Evolutionary conservation across 2,888 invertebrate species (phyloP), one percentile per base, ranked within the genome.

Genomic region (Sarcophaga subvicina): DNA sequence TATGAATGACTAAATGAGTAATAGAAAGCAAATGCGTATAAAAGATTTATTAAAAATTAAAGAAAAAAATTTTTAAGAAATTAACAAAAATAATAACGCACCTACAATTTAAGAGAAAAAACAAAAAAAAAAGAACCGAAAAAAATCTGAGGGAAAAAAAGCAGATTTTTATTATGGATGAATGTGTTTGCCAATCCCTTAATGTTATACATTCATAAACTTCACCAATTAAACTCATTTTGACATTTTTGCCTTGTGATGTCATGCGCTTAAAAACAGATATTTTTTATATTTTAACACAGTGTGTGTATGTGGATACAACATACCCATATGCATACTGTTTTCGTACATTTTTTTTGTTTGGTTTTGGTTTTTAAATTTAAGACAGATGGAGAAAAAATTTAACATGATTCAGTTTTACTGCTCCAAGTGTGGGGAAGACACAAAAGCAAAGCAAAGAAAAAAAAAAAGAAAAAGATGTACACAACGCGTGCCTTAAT

Each of bases 241-340:
- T 81, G 88, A 80, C 86, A 88, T 88, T 88, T 81, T 83, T 86
- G 73, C 27, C 37, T 67, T 86, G 80, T 88, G 89, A 89, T 88
- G 88, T 88, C 88, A 89, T 89, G 83, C 75, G 62, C 80, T 78
- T 66, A 49, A 78, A 63, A 49, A 71, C 11, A 27, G 49, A 54
- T 25, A 27, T 71, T 11, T 81, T 62, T 62, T 69, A 22, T 73
- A 62, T 62, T 25, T 80, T 75, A 0, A 14, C 14, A 14, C 14
- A 14, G 49, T 49, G 37, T 27, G 27, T 27, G 27, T 25, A 25
- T 27, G 27, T 37, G 37, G 37, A 37, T 37, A 37, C 37, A 37
- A 37, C 37, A 37, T 37, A 14, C 54, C 54, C 54, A 54, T 54
- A 59, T 27, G 66, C 62, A 71, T 71, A 70, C 25, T 10, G 54